Percentiles rank a stretch among this genome's conserved stretches.
Evolutionary conservation across 2,888 invertebrate genomes (phyloP).

Genomic region (Lycophotia porphyrea): DNA sequence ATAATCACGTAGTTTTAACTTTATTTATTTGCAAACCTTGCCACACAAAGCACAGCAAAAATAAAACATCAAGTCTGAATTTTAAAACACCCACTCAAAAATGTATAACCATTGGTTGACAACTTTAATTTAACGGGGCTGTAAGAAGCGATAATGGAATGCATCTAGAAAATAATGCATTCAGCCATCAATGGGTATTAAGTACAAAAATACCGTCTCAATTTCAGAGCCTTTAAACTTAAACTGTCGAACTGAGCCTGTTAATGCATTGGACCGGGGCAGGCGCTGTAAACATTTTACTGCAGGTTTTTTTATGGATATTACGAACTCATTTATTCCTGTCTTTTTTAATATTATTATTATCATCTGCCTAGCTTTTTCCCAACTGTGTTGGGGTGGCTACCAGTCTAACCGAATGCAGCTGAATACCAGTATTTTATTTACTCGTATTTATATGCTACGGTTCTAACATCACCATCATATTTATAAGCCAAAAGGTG

Average conservation of each 20-base stretch:
- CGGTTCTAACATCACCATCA: neutral
- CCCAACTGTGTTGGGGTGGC: neutral
- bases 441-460: neutral
- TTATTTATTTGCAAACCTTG: neutral
- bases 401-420: neutral
- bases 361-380: neutral
- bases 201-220: constrained; percentile 41
- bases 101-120: neutral
- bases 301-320: neutral
- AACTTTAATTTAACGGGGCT: neutral
- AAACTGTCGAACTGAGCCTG: constrained; percentile 52
- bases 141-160: neutral
- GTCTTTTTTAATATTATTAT: neutral
- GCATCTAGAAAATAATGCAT: constrained; percentile 7
- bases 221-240: constrained; percentile 32
- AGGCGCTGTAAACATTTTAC: constrained; percentile 36
- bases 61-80: neutral
- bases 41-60: neutral
- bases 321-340: neutral
- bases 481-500: neutral
- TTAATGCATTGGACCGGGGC: constrained; percentile 29
- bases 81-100: neutral
- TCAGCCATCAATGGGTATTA: neutral
- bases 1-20: neutral
- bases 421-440: neutral